phyloP scores from a whole-genome alignment of 2,888 invertebrate species.

The Mylabris sibirica region DNA sequence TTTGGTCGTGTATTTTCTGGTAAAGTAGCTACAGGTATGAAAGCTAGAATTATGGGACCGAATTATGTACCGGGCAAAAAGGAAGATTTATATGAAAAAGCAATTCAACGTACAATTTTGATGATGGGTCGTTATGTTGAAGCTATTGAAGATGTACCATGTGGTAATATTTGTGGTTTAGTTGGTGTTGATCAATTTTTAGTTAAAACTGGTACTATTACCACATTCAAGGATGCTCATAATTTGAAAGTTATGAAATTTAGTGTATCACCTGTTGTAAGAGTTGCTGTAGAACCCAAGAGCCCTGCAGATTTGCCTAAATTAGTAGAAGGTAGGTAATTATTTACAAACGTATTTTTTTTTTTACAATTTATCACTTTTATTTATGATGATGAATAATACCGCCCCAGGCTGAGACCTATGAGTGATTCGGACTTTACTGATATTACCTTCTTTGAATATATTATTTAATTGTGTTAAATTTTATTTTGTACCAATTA shows the following conservation, averaged over 20 bases:
- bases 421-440: constrained; percentile 34
- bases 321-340: constrained; percentile 80
- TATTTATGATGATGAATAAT: constrained; percentile 25
- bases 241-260: constrained; percentile 99
- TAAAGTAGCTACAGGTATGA: constrained; percentile 83
- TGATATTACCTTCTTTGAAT: constrained; percentile 18
- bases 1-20: constrained; percentile 99
- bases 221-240: constrained; percentile 98
- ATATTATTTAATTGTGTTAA: background rate
- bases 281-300: constrained; percentile 99
- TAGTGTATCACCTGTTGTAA: constrained; percentile 98
- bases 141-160: constrained; percentile 99
- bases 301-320: constrained; percentile 99
- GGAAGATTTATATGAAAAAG: constrained; percentile 98
- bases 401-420: constrained; percentile 40
- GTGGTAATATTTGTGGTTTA: constrained; percentile 98
- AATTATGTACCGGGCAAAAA: constrained; percentile 98
- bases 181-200: constrained; percentile 99
- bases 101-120: constrained; percentile 98
- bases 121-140: constrained; percentile 99
- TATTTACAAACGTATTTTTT: background rate
- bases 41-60: constrained; percentile 99
- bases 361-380: background rate
- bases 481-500: background rate
- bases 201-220: constrained; percentile 99